Conservation (phyloP, 2,797 vertebrate species). For the Pseudotriccus pelzelni region DNA sequence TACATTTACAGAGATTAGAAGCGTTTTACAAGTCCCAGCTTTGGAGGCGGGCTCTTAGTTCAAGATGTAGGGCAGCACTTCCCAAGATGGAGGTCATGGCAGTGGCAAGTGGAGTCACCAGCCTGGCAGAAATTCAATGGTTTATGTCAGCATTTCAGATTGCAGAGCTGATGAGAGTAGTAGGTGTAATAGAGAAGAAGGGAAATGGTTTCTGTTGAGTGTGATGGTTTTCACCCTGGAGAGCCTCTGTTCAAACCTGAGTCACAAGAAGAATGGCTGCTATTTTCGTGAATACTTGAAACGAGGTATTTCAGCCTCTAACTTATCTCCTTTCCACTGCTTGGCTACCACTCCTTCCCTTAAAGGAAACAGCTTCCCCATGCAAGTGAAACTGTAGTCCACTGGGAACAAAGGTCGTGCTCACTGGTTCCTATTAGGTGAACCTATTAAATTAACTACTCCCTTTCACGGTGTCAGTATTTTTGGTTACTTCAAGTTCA, state of each 20-base stretch:
- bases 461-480: neutral
- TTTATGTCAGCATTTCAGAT: neutral
- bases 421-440: neutral
- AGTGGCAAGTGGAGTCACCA: neutral
- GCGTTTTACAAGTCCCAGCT: neutral
- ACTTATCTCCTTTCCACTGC: neutral
- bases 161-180: neutral
- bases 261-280: neutral
- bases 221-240: neutral
- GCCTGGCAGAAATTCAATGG: neutral
- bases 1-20: neutral
- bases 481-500: neutral
- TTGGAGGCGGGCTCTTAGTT: neutral
- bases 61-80: neutral
- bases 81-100: neutral
- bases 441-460: neutral
- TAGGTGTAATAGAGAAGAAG: neutral
- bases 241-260: neutral
- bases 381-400: neutral
- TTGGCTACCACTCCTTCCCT: neutral
- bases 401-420: neutral
- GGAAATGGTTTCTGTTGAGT: neutral
- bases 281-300: neutral
- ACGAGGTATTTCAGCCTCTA: neutral
- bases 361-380: neutral